Evolutionary conservation across 1,140 invertebrate species (phyloP).

Genomic region (Orchestia grillus): DNA sequence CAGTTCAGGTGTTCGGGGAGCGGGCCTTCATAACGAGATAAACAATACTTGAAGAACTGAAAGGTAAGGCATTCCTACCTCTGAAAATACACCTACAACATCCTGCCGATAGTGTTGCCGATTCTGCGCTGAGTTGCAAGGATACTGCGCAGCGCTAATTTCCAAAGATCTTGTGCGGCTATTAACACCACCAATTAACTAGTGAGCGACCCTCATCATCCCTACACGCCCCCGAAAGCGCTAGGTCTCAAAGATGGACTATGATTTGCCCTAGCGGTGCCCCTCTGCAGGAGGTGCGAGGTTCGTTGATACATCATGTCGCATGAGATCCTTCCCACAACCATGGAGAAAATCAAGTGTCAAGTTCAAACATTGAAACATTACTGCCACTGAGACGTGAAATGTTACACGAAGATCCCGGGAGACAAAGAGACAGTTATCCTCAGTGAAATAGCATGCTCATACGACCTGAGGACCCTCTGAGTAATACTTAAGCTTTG

Average conservation of each 20-base stretch:
- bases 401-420: neutral
- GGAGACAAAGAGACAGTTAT: neutral
- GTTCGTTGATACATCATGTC: neutral
- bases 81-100: too few species aligned
- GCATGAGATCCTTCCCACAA: neutral
- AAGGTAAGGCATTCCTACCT: too few species aligned
- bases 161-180: too few species aligned
- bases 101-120: too few species aligned
- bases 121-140: too few species aligned
- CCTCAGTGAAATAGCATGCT: neutral
- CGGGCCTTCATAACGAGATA: too few species aligned
- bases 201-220: too few species aligned
- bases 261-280: too few species aligned
- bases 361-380: neutral
- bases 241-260: neutral
- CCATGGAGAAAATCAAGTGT: neutral
- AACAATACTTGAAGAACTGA: too few species aligned
- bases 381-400: neutral
- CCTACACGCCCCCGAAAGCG: neutral
- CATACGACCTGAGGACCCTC: neutral
- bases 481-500: neutral
- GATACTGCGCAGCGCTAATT: too few species aligned
- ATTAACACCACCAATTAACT: too few species aligned
- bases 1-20: too few species aligned
- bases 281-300: neutral